phyloP scores from a whole-genome alignment of 2,888 invertebrate species.

The Chrysolina americana region DNA sequence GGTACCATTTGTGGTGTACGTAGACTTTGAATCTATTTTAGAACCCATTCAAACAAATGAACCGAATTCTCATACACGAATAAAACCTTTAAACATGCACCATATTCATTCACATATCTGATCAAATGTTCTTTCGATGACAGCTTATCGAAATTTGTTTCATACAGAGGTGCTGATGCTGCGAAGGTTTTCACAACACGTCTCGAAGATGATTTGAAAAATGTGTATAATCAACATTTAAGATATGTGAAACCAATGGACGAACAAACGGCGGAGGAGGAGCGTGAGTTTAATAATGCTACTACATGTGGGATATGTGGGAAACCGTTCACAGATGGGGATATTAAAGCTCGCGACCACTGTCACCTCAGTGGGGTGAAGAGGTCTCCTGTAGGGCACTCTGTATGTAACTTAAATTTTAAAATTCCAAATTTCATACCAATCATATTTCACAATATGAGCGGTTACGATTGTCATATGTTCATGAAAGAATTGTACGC shows the following conservation, averaged over 20 bases:
- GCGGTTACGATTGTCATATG: slow-evolving; percentile 31
- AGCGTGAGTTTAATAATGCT: too few relatives aligned
- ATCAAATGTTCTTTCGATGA: slow-evolving; percentile 13
- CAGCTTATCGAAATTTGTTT: not conserved
- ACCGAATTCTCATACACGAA: not conserved
- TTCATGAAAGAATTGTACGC: slow-evolving; percentile 21
- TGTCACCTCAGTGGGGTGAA: not conserved
- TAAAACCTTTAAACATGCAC: not conserved
- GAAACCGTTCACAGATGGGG: too few relatives aligned
- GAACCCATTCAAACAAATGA: not conserved
- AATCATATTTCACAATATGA: slow-evolving; percentile 28
- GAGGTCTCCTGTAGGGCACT: not conserved
- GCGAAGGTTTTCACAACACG: not conserved
- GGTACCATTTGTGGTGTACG: slow-evolving; percentile 49
- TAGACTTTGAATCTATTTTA: slow-evolving; percentile 47
- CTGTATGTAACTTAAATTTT: slow-evolving; percentile 12
- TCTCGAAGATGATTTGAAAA: not conserved
- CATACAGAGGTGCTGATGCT: not conserved
- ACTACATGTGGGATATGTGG: too few relatives aligned
- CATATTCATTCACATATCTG: not conserved
- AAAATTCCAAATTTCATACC: slow-evolving; percentile 27
- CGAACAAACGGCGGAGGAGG: too few relatives aligned
- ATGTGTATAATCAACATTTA: too few relatives aligned
- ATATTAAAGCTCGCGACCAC: not conserved
- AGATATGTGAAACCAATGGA: too few relatives aligned